Evolutionary conservation across 2,797 vertebrate species (phyloP), one percentile per base, ranked within the genome.

Genomic region (Malurus splendens): DNA sequence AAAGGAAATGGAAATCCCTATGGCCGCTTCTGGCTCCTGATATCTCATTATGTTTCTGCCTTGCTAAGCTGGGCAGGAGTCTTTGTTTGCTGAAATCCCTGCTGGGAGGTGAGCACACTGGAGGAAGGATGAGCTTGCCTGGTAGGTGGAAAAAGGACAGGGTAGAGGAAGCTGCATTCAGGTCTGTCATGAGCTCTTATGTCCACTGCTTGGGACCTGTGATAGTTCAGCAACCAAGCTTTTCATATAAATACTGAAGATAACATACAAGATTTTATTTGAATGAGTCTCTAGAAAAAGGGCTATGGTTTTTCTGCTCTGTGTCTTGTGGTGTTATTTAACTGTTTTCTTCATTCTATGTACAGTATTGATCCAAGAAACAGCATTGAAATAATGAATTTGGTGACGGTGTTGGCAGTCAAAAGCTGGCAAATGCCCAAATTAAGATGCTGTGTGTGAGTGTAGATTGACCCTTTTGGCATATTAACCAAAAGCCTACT

Each of bases 271-370:
- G 15, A 14, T 32, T 87, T 85, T 87, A 27, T 64, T 71, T 66
- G 22, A 85, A 38, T 8, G 3, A 73, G 25, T 48, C 27, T 75
- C 38, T 23, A 1, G 6, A 39, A 78, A 50, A 50, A 45, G 14
- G 6, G 7, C 2, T 18, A 2, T 5, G 0, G 0, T 25, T 52
- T 70, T 73, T 59, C 11, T 81, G 0, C 27, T 67, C 6, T 28
- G 2, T 88, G 18, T 54, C 42, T 68, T 7, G 0, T 62, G 14
- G 10, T 65, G 12, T 57, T 78, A 20, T 80, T 77, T 80, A 82
- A 67, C 17, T 79, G 33, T 18, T 22, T 78, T 11, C 18, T 4
- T 91, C 38, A 10, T 77, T 85, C 39, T 66, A 54, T 12, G 6
- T 42, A 22, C 0, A 1, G 5, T 64, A 41, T 60, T 60, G 33